These are phyloP conservation scores for Priapulus caudatus DNA, from an alignment of 2,888 invertebrate genomes.

Conservation along the genomic window DNA sequence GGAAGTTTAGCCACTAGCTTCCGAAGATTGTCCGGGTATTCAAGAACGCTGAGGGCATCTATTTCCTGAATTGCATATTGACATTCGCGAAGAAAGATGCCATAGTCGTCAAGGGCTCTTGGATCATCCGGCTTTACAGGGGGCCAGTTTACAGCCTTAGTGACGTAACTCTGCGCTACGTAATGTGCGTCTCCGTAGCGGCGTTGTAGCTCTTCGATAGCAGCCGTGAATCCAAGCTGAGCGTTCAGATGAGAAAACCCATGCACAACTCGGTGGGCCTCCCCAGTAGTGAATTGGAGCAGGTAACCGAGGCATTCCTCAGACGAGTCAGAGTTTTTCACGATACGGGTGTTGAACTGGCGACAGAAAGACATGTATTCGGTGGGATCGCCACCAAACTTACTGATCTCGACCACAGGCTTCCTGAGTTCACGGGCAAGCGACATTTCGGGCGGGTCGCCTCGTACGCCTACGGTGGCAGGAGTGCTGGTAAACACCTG, in stretches of 20 bases:
- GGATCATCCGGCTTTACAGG: slow-evolving; percentile 11
- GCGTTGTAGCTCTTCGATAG: slow-evolving; percentile 10
- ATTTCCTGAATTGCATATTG: slow-evolving; percentile 11
- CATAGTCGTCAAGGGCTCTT: slow-evolving; percentile 12
- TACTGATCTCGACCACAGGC: slow-evolving; percentile 14
- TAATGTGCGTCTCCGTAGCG: slow-evolving; percentile 10
- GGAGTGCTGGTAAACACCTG: too few relatives aligned
- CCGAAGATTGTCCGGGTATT: slow-evolving; percentile 13
- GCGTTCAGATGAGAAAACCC: too few relatives aligned
- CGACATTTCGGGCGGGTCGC: too few relatives aligned
- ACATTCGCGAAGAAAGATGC: slow-evolving; percentile 16
- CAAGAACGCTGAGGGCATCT: slow-evolving; percentile 8
- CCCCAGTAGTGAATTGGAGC: slow-evolving; percentile 13
- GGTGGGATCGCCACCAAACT: slow-evolving; percentile 17
- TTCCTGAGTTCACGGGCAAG: too few relatives aligned
- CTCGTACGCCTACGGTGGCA: too few relatives aligned
- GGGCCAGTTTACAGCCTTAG: slow-evolving; percentile 13
- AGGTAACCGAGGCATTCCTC: slow-evolving; percentile 14
- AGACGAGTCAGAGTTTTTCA: slow-evolving; percentile 5
- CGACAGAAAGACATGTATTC: slow-evolving; percentile 10
- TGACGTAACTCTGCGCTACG: slow-evolving; percentile 12
- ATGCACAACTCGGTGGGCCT: too few relatives aligned
- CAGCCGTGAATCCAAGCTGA: too few relatives aligned
- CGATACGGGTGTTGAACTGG: slow-evolving; percentile 9
- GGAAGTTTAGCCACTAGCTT: slow-evolving; percentile 14